Conservation (phyloP, 2,113 vertebrate species). For the Austrofundulus limnaeus region DNA sequence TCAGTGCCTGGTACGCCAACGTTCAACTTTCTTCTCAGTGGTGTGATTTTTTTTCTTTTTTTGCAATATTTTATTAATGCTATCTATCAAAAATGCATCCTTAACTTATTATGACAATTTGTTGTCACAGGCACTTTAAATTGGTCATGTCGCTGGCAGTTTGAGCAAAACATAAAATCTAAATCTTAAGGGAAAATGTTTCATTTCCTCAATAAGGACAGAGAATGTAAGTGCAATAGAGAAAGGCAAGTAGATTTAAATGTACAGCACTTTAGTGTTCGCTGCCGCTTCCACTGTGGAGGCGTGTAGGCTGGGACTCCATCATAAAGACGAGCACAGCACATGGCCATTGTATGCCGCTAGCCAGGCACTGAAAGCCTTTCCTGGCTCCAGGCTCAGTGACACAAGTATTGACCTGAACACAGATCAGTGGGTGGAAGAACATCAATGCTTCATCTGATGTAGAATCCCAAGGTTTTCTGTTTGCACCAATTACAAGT, state of each 20-base stretch:
- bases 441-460: conserved; percentile 63
- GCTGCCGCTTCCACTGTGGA: conserved; percentile 4
- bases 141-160: too few relatives aligned
- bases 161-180: not conserved
- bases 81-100: too few relatives aligned
- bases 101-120: too few relatives aligned
- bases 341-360: not conserved
- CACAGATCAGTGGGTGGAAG: conserved; percentile 54
- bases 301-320: conserved; percentile 27
- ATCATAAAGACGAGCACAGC: conserved; percentile 10
- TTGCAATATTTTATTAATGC: too few relatives aligned
- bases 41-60: too few relatives aligned
- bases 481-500: conserved; percentile 57
- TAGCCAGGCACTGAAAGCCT: conserved; percentile 20
- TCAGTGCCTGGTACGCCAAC: too few relatives aligned
- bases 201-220: conserved; percentile 1
- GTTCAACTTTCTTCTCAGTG: too few relatives aligned
- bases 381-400: conserved; percentile 44
- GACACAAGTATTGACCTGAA: conserved; percentile 49
- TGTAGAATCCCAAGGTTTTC: conserved; percentile 46
- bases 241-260: conserved; percentile 3
- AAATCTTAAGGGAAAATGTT: not conserved
- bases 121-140: too few relatives aligned
- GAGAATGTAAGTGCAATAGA: not conserved
- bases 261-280: conserved; percentile 6